Conservation (phyloP, 2,797 vertebrate species). For the Pygocentrus nattereri region DNA sequence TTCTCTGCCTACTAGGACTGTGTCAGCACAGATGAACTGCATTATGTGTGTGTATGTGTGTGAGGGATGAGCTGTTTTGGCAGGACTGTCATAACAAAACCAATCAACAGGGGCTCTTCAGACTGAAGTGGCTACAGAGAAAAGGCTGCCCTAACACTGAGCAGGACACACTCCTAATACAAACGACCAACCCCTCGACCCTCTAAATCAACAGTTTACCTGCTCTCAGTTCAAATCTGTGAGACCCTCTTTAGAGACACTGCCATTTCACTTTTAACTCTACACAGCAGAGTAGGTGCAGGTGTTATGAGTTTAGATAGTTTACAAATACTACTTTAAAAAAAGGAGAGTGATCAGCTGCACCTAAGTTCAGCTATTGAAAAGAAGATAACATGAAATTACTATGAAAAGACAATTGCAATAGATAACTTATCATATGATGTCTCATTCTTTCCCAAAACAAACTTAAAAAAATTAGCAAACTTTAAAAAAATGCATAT, state of each 20-base stretch:
- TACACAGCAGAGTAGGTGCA: not conserved
- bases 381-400: too few relatives aligned
- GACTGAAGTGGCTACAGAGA: conserved; percentile 16
- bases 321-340: too few relatives aligned
- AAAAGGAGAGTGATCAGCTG: too few relatives aligned
- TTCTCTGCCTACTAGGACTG: not conserved
- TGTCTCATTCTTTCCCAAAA: too few relatives aligned
- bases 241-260: not conserved
- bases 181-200: not conserved
- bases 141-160: conserved; percentile 7
- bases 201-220: not conserved
- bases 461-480: too few relatives aligned
- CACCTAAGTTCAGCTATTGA: too few relatives aligned
- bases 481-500: too few relatives aligned
- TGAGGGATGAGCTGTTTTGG: conserved; percentile 1
- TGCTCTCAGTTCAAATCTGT: not conserved
- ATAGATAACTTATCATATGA: too few relatives aligned
- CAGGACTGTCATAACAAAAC: conserved; percentile 15
- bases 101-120: conserved; percentile 18
- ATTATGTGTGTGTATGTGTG: conserved; percentile 20
- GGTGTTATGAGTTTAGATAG: too few relatives aligned
- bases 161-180: not conserved
- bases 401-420: too few relatives aligned
- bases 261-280: not conserved
- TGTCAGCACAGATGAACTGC: conserved; percentile 31